Evolutionary conservation across 2,113 vertebrate genomes (phyloP).

Genomic region (Climacteris rufus): DNA sequence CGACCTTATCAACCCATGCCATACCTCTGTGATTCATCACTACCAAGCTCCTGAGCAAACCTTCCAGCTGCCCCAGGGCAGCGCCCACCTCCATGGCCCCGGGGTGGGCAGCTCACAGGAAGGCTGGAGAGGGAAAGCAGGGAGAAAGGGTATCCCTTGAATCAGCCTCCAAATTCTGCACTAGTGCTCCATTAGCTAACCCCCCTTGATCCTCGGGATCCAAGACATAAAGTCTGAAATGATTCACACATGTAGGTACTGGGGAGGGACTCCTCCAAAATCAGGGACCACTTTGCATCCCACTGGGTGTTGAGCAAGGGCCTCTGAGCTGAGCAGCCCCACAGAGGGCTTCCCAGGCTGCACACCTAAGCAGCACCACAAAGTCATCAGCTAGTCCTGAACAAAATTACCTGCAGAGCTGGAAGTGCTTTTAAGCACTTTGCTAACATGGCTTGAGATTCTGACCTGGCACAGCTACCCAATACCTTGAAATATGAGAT

Average conservation of each 20-base stretch:
- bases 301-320: accelerated
- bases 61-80: neutral
- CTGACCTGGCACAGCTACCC: neutral
- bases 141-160: neutral
- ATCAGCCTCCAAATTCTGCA: neutral
- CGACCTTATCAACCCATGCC: constrained; percentile 54
- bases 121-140: neutral
- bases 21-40: constrained; percentile 61
- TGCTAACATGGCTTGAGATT: neutral
- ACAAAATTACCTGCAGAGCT: neutral
- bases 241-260: accelerated
- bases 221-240: neutral
- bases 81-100: neutral
- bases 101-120: neutral
- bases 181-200: neutral
- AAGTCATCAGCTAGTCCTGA: neutral
- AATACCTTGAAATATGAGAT: neutral
- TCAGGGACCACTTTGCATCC: neutral
- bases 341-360: accelerated
- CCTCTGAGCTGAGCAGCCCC: neutral
- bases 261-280: neutral
- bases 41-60: constrained; percentile 37
- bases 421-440: neutral
- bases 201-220: accelerated
- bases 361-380: neutral